Evolutionary conservation across 2,797 vertebrate species (phyloP).

Genomic region (Tiaroga cobitis): DNA sequence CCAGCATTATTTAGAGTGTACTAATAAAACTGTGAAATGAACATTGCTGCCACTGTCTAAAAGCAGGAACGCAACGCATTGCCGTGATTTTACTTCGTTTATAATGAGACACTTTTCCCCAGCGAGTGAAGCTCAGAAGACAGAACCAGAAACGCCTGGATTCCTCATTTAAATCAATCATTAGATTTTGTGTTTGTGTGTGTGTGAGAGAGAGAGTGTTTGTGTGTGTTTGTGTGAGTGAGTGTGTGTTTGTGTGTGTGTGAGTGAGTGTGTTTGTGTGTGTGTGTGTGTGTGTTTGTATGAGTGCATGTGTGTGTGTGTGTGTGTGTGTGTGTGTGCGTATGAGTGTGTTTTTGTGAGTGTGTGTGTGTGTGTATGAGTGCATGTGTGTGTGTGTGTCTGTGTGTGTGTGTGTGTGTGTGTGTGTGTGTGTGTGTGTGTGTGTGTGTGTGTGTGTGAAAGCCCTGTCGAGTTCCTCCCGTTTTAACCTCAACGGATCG

Average conservation of each 20-base stretch:
- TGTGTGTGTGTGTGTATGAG: no score
- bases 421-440: neutral
- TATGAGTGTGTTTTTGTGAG: neutral
- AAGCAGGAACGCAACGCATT: neutral
- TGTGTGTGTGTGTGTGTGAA: neutral
- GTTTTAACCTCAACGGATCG: constrained; percentile 21
- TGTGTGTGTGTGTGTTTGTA: no score
- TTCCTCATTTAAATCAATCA: neutral
- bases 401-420: neutral
- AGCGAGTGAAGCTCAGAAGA: neutral
- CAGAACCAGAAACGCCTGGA: neutral
- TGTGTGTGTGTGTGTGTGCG: no score
- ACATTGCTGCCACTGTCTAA: neutral
- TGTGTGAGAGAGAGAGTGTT: no score
- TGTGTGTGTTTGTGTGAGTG: no score
- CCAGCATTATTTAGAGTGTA: no score
- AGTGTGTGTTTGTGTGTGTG: no score
- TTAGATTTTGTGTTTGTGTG: neutral
- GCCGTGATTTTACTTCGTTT: neutral
- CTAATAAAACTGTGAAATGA: neutral
- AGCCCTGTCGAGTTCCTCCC: neutral
- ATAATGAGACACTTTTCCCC: neutral
- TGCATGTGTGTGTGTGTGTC: no score
- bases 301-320: accelerated
- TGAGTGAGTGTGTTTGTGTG: no score